These are phyloP conservation scores for Diplosoma virens DNA, from an alignment of 23 tunicate species.

Conservation along the genomic window DNA sequence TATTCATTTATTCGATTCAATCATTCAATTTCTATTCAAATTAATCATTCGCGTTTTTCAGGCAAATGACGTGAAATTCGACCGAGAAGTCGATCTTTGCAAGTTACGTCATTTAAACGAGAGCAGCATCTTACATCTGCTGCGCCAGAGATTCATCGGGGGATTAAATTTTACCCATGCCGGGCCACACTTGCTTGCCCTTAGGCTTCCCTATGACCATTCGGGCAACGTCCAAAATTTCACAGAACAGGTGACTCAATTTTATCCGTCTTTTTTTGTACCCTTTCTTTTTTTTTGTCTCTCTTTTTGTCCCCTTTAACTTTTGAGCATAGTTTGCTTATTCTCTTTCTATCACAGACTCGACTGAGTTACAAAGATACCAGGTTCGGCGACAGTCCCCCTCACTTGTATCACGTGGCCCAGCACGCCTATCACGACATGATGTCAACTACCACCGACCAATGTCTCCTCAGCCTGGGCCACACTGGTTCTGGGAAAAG, in stretches of 20 bases:
- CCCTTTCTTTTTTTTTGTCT: background rate
- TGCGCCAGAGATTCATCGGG: slow-evolving; percentile 58
- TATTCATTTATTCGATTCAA: too few relatives aligned
- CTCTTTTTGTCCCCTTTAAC: background rate
- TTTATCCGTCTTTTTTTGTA: background rate
- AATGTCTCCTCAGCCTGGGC: slow-evolving; percentile 58
- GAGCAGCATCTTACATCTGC: slow-evolving; percentile 63
- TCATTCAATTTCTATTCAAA: too few relatives aligned
- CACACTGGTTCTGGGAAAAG: slow-evolving; percentile 61
- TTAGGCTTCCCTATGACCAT: slow-evolving; percentile 22
- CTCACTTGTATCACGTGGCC: slow-evolving; percentile 78
- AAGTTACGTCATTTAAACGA: slow-evolving; percentile 73
- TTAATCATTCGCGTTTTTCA: too few relatives aligned
- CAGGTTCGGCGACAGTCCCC: slow-evolving; percentile 81
- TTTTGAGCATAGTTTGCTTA: background rate
- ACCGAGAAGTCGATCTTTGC: slow-evolving; percentile 65
- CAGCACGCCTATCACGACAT: slow-evolving; percentile 81
- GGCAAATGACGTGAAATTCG: slow-evolving; percentile 74
- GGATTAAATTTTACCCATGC: slow-evolving; percentile 51
- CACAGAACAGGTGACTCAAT: slow-evolving; percentile 20
- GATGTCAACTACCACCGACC: slow-evolving; percentile 66
- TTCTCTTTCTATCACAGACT: too few relatives aligned
- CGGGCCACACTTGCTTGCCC: slow-evolving; percentile 73
- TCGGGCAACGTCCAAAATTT: slow-evolving; percentile 12
- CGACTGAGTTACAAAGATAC: slow-evolving; percentile 69